Base-by-base conservation (phyloP, 2,113 vertebrate species). In the Silurus meridionalis region DNA sequence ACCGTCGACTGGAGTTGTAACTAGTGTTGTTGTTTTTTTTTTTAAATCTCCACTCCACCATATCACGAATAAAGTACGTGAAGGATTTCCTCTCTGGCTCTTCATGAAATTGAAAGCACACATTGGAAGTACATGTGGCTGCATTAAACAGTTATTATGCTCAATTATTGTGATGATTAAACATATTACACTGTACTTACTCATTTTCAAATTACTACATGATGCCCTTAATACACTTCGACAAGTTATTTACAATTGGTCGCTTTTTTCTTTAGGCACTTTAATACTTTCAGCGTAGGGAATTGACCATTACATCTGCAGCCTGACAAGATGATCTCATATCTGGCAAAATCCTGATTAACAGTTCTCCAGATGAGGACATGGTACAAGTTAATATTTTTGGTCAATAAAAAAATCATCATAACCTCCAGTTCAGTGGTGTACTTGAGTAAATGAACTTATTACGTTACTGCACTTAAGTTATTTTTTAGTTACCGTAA, bases 331-430 rank as follows among this genome's bases (percentile, higher is more conserved):
- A 23, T 85, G 87, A 83, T 64, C 75, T 84, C 50, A 84, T 57
- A 57, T 67, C 75, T 86, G 77, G 82, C 75, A 25, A n/a, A 21
- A 80, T 75, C 69, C 15, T 80, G 66, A 74, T 83, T 74, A 52
- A 82, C 72, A 81, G 60, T 80, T 83, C 64, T 37, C 63, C 74
- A 10, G 75, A 88, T 80, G 7, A 83, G 57, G 48, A 15, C 58
- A 82, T 77, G 28, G 83, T 61, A 74, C 19, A 48, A 63, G 74
- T 83, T 71, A 83, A 78, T 5, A 19, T 63, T 64, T 86, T 74
- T 80, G 63, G 63, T 46, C 9, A 7, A 13, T 28, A 64, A n/a
- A 23, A 67, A 28, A 64, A n/a, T 7, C 2, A 37, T 2, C 37
- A 37, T 37, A 37, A 37, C 1, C 37, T 37, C 37, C 37, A 37